phyloP scores from a whole-genome alignment of 2,113 vertebrate species.

The Cyrtonyx montezumae region DNA sequence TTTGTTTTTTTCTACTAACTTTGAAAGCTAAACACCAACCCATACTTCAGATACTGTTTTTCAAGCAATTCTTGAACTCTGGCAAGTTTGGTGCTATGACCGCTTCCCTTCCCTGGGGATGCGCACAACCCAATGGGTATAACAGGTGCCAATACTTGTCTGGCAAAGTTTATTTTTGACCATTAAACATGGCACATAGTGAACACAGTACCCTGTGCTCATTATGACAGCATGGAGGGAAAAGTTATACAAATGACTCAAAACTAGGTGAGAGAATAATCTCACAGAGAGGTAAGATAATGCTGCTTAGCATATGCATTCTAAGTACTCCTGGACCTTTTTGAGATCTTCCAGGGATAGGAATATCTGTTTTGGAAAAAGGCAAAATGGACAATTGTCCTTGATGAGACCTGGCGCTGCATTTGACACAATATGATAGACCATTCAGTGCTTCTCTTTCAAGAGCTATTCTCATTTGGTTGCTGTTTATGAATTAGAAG shows the following conservation, averaged over 20 bases:
- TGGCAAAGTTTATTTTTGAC: background rate
- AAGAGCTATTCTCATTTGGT: background rate
- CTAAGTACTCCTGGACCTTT: background rate
- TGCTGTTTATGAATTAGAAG: background rate
- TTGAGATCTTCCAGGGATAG: background rate
- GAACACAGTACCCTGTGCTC: background rate
- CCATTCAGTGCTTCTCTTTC: background rate
- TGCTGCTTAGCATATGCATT: background rate
- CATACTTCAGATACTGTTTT: too few relatives aligned
- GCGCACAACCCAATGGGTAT: background rate
- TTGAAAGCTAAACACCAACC: too few relatives aligned
- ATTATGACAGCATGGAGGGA: background rate
- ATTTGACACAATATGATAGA: background rate
- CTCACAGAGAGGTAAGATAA: background rate
- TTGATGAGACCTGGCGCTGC: background rate
- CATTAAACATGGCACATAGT: background rate
- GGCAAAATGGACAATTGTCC: accelerated
- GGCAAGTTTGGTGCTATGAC: too few relatives aligned
- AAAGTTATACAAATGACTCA: background rate
- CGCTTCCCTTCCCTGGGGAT: too few relatives aligned
- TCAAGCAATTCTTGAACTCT: too few relatives aligned
- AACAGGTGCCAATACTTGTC: background rate
- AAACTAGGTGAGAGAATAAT: background rate
- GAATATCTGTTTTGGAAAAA: background rate
- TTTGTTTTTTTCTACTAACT: background rate